Conservation (phyloP, 2,113 vertebrate genomes). For the Scophthalmus maximus region DNA sequence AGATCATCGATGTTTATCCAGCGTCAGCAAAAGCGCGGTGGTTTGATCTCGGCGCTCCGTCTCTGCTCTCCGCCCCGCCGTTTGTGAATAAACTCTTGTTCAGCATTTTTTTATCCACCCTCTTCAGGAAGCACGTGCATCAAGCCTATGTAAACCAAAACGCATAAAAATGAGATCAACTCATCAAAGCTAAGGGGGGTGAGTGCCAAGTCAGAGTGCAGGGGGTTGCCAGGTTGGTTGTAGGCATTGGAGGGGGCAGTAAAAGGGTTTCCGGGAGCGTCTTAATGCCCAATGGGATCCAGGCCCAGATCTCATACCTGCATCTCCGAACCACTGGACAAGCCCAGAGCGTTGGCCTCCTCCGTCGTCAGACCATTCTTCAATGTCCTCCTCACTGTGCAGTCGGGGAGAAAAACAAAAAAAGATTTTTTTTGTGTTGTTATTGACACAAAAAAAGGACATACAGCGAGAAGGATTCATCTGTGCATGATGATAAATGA, state of each 20-base stretch:
- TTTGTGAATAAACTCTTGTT: constrained; percentile 14
- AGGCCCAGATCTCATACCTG: constrained; percentile 88
- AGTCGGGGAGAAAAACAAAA: constrained; percentile 5
- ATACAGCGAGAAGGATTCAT: neutral
- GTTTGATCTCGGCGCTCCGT: constrained; percentile 34
- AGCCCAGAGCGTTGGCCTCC: constrained; percentile 93
- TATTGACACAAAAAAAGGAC: too few relatives aligned
- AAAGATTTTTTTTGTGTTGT: too few relatives aligned
- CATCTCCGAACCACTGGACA: constrained; percentile 92
- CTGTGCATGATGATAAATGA: too few relatives aligned
- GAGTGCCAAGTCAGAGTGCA: constrained; percentile 26
- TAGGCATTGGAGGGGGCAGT: constrained; percentile 70
- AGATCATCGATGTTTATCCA: constrained; percentile 44
- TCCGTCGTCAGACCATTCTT: constrained; percentile 94
- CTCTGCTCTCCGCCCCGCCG: constrained; percentile 27
- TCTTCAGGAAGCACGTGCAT: constrained; percentile 35
- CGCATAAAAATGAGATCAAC: constrained; percentile 53
- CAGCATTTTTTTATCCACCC: constrained; percentile 25
- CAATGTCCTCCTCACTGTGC: constrained; percentile 93
- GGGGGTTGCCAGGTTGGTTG: constrained; percentile 30
- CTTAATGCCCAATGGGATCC: constrained; percentile 48
- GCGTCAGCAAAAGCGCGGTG: constrained; percentile 58
- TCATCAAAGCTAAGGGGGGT: constrained; percentile 47
- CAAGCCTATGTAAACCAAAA: constrained; percentile 48
- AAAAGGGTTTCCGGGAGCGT: constrained; percentile 53